Conservation (phyloP, 2,113 vertebrate species). For the Callionymus lyra region DNA sequence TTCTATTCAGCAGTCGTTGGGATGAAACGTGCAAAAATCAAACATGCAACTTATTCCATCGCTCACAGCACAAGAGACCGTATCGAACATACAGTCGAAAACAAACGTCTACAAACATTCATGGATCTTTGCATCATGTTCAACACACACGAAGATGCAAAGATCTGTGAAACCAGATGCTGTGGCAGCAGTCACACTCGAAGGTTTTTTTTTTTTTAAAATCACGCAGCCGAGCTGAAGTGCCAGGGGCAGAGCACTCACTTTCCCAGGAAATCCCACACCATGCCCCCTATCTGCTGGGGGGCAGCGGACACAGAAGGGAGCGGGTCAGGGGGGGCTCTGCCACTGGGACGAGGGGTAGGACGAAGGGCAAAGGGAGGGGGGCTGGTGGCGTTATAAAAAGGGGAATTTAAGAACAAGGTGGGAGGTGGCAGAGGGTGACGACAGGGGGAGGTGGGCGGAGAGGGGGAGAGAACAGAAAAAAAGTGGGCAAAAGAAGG, state of each 20-base stretch:
- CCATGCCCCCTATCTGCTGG: conserved; percentile 69
- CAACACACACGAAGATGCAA: conserved; percentile 23
- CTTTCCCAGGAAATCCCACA: conserved; percentile 72
- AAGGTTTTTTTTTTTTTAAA: conserved; percentile 32
- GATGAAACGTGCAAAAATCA: no score
- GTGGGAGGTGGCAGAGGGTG: conserved; percentile 14
- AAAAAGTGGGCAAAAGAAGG: conserved; percentile 51
- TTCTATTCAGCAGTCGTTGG: no score
- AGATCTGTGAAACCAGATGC: conserved; percentile 37
- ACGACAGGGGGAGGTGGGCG: conserved; percentile 11
- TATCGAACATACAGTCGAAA: neutral
- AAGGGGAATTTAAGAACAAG: neutral
- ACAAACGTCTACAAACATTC: conserved; percentile 18
- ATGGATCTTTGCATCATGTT: conserved; percentile 35
- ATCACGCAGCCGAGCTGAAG: conserved; percentile 55
- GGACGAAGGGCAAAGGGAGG: conserved; percentile 37
- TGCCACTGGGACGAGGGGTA: conserved; percentile 62
- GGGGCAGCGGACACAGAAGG: conserved; percentile 63
- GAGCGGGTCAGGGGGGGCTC: conserved; percentile 69
- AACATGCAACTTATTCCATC: no score
- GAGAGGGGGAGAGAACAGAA: conserved; percentile 26
- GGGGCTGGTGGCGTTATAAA: conserved; percentile 36
- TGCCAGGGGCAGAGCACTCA: conserved; percentile 67
- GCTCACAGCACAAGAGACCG: no score
- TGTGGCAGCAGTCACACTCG: conserved; percentile 35